phyloP scores from a whole-genome alignment of 37 sponge, comb jelly and placozoan genomes.

The Sycon ciliatum region DNA sequence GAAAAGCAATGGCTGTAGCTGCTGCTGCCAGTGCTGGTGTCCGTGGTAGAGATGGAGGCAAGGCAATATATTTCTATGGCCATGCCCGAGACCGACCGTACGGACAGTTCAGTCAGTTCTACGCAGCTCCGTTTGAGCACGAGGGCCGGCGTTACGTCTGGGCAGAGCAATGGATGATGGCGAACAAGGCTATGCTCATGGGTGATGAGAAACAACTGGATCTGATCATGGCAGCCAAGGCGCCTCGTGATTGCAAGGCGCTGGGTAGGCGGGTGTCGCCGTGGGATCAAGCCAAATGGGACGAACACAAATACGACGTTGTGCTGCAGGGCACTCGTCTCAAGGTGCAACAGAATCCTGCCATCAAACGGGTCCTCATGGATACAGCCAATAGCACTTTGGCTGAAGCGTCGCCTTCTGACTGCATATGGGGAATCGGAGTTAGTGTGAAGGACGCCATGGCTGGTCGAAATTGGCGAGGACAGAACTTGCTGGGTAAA shows the following conservation, averaged over 20 bases:
- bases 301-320: constrained; percentile 30
- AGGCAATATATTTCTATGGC: too few relatives aligned
- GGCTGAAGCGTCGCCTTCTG: constrained; percentile 67
- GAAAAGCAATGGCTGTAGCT: too few relatives aligned
- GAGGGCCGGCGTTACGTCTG: constrained; percentile 45
- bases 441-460: constrained; percentile 35
- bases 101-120: constrained; percentile 79
- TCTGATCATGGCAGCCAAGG: constrained; percentile 29
- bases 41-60: too few relatives aligned
- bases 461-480: constrained; percentile 54
- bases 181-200: constrained; percentile 77
- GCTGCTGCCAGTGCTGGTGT: too few relatives aligned
- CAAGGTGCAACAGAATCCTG: constrained; percentile 54
- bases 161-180: constrained; percentile 90
- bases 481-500: constrained; percentile 60
- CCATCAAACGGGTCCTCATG: constrained; percentile 28
- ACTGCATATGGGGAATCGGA: constrained; percentile 79
- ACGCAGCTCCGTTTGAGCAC: constrained; percentile 49
- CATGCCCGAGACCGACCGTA: too few relatives aligned
- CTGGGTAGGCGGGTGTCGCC: constrained; percentile 51
- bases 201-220: constrained; percentile 36
- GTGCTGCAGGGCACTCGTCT: constrained; percentile 54
- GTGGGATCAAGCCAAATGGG: constrained; percentile 56
- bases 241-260: constrained; percentile 53
- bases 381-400: constrained; percentile 48